phyloP scores from a whole-genome alignment of 1,140 invertebrate genomes.

The Caenorhabditis brenneri region DNA sequence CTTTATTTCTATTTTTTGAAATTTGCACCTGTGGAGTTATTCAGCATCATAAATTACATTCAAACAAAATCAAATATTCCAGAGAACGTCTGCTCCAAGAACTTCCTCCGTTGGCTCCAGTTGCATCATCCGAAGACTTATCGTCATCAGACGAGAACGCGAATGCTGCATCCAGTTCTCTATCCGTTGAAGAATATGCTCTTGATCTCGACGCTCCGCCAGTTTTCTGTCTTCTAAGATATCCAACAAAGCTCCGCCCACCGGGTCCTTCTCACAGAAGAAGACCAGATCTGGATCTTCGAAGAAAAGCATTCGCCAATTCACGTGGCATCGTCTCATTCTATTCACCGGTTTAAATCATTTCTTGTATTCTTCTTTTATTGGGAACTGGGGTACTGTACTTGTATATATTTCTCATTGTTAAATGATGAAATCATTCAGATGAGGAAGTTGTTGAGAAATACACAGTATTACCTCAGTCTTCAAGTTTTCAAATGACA shows the following conservation, averaged over 20 bases:
- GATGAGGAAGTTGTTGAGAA: no score
- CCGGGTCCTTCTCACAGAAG: constrained; percentile 43
- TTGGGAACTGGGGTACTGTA: not conserved
- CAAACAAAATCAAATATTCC: no score
- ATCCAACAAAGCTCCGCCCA: constrained; percentile 46
- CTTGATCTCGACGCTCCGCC: constrained; percentile 66
- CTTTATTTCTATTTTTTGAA: no score
- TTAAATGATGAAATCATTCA: not conserved
- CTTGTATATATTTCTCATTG: not conserved
- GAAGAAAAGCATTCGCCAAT: constrained; percentile 31
- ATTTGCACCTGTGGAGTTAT: no score
- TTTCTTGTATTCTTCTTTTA: not conserved
- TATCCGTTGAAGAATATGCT: constrained; percentile 65
- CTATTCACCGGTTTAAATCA: not conserved
- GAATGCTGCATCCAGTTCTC: not conserved
- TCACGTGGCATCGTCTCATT: constrained; percentile 13
- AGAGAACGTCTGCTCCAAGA: constrained; percentile 69
- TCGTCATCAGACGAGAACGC: constrained; percentile 59
- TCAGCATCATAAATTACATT: no score
- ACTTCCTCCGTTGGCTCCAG: constrained; percentile 68
- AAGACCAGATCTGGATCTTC: constrained; percentile 27
- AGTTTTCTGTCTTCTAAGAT: constrained; percentile 51
- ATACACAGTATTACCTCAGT: not conserved
- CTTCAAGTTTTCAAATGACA: not conserved
- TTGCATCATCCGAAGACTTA: constrained; percentile 69